Evolutionary conservation across 92 coral and sea anemone species (phyloP).

Genomic region (Palythoa heliodiscus): DNA sequence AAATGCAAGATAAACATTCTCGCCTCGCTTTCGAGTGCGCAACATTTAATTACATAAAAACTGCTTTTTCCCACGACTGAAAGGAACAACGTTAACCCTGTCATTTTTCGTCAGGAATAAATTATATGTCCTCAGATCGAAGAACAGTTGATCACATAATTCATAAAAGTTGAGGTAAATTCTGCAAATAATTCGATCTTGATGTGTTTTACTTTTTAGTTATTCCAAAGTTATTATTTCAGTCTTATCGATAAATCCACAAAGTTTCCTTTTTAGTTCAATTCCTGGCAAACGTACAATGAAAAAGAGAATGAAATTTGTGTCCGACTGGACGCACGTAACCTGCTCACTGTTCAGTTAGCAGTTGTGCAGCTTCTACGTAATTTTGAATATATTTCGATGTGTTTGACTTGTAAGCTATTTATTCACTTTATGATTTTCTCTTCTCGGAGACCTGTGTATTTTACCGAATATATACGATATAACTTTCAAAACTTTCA

Average conservation of each 20-base stretch:
- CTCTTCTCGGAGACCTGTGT: background rate
- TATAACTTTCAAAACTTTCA: conserved; percentile 23
- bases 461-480: conserved; percentile 32
- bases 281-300: conserved; percentile 9
- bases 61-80: conserved; percentile 38
- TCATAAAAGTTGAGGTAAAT: conserved; percentile 39
- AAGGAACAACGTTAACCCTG: conserved; percentile 36
- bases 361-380: conserved; percentile 22
- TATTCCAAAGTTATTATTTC: conserved; percentile 34
- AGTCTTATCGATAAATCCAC: conserved; percentile 23
- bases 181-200: conserved; percentile 29
- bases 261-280: background rate
- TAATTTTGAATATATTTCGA: background rate
- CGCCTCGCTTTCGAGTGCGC: too few species aligned
- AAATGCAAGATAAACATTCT: too few species aligned
- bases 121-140: conserved; percentile 23
- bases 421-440: conserved; percentile 31
- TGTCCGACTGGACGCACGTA: too few species aligned
- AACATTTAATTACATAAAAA: too few species aligned
- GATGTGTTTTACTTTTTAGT: conserved; percentile 32
- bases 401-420: background rate
- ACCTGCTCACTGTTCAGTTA: too few species aligned
- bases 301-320: background rate
- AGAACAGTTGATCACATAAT: conserved; percentile 33
- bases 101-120: conserved; percentile 29